Percentiles rank a stretch among this genome's conserved stretches.
These are phyloP conservation scores for Rynchops niger DNA, from an alignment of 2,113 vertebrate genomes.

Conservation along the genomic window DNA sequence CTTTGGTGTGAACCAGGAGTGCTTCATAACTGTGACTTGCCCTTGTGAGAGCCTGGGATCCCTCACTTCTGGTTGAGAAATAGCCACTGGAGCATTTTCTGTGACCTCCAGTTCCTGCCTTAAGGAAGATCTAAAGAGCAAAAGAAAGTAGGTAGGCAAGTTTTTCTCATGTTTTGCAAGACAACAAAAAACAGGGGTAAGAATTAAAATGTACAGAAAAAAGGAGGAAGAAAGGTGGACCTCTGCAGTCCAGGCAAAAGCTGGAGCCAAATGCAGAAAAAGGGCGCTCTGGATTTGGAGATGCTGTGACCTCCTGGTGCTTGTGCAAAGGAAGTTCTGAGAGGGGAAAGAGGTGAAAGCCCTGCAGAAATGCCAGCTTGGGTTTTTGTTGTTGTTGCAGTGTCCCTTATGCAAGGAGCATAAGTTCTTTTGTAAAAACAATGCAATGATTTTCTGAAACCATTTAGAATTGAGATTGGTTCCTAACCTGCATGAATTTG, in stretches of 20 bases:
- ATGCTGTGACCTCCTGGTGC: background rate
- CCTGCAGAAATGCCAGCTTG: background rate
- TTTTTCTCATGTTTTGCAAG: background rate
- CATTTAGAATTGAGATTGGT: background rate
- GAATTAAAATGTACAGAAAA: background rate
- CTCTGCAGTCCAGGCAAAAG: background rate
- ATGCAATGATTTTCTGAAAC: background rate
- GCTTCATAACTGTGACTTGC: background rate
- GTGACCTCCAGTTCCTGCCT: background rate
- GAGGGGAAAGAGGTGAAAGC: background rate
- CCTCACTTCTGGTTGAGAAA: background rate
- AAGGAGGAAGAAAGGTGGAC: background rate
- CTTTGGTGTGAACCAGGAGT: background rate
- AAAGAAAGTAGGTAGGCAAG: background rate
- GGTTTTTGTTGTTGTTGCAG: background rate
- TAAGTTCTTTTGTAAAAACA: background rate
- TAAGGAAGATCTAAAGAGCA: background rate
- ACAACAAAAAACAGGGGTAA: background rate
- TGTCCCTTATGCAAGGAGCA: background rate
- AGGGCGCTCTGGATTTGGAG: background rate
- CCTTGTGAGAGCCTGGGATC: background rate
- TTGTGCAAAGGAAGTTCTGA: background rate
- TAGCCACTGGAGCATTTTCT: background rate
- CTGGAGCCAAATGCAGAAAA: background rate
- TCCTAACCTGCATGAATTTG: background rate